Base-by-base conservation (phyloP, 1,140 invertebrate species). In the Ips nitidus region DNA sequence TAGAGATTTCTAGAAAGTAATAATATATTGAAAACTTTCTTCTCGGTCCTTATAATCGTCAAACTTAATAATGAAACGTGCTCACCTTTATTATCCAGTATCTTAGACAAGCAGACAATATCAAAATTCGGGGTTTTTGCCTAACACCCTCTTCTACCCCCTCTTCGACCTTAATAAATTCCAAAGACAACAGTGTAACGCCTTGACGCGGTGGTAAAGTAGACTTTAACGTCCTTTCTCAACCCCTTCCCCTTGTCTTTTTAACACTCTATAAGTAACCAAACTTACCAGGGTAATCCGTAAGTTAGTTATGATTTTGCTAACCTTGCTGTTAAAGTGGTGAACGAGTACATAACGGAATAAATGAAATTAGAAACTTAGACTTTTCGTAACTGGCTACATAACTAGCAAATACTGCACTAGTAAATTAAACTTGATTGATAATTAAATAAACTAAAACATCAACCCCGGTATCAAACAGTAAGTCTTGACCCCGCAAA, bases 101-200 rank as follows among this genome's bases (percentile, higher is more conserved):
- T 61, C 43, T 61, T 43, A 58, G 38, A 58, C 56, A 36, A 58
- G 56, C 43, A 36, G 41, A 45, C 58, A 61, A 61, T 61, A 45
- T 61, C 43, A 61, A 61, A 61, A 61, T 61, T 61, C 41, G 47
- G 39, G 58, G 53, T 66, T 66, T 66, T 66, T 66, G 64, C 64
- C 64, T 38, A 58, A 53, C 53, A 43, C 39, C 42, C 47, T 5
- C 39, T 52, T 52, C 41, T 6, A 57, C 40, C 55, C 22, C 22
- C 22, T 22, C 22, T 22, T 22, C 22, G 22, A 55, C 40, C 55
- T 66, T 66, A 57, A 66, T 66, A 66, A 66, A 66, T 66, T 55
- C 64, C 56, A 57, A 66, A 66, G 64, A 66, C 52, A 65, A 65
- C 63, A 38, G 8, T 22, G 56, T 56, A 39, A 65, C 52, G 50